These are phyloP conservation scores for Sebastes matsubarae DNA, from an alignment of 2,797 vertebrate species.

Conservation along the genomic window DNA sequence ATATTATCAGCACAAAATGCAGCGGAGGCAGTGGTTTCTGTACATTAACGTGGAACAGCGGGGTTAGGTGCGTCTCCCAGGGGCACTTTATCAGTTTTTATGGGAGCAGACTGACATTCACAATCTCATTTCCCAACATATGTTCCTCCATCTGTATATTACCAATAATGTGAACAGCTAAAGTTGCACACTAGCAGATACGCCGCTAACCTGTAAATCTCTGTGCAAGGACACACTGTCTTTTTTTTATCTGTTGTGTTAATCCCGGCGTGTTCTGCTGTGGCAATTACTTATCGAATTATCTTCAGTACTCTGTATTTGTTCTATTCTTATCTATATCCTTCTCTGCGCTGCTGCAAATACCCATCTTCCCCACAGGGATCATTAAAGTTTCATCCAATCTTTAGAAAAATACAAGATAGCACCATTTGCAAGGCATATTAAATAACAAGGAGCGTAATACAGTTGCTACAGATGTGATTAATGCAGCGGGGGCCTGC, in stretches of 20 bases:
- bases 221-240: neutral
- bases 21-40: neutral
- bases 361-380: constrained; percentile 15
- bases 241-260: constrained; percentile 30
- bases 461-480: constrained; percentile 23
- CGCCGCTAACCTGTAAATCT: constrained; percentile 21
- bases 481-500: constrained; percentile 4
- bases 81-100: constrained; percentile 43
- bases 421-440: constrained; percentile 29
- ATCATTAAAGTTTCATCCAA: constrained; percentile 42
- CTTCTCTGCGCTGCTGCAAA: constrained; percentile 25
- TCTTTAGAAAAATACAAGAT: constrained; percentile 46
- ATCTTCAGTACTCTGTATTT: constrained; percentile 31
- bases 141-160: constrained; percentile 47
- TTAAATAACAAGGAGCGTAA: constrained; percentile 24
- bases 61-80: constrained; percentile 26
- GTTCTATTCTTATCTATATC: constrained; percentile 42
- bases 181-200: constrained; percentile 26
- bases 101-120: constrained; percentile 52
- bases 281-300: constrained; percentile 35
- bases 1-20: constrained; percentile 31
- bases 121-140: constrained; percentile 56
- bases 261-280: constrained; percentile 14
- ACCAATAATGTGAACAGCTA: constrained; percentile 17
- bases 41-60: constrained; percentile 22